Percentiles rank a stretch among this genome's conserved stretches.
phyloP scores from a whole-genome alignment of 2,113 vertebrate species.

The Cyrtonyx montezumae region DNA sequence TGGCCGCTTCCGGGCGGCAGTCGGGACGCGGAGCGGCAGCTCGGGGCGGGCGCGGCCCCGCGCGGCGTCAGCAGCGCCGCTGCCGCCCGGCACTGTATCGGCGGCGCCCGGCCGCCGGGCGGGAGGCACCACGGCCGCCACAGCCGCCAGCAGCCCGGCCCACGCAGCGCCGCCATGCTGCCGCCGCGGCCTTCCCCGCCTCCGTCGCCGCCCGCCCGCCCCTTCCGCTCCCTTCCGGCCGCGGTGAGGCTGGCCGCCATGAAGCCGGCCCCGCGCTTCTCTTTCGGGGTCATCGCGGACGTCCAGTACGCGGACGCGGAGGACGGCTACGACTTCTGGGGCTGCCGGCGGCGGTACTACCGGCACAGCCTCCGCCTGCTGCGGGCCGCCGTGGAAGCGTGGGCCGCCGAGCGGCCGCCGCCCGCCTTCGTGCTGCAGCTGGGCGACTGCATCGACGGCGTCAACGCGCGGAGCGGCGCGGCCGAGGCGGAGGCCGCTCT shows the following conservation, averaged over 20 bases:
- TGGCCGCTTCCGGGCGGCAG: background rate
- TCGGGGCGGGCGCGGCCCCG: too few relatives aligned
- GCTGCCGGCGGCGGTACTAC: slow-evolving; percentile 82
- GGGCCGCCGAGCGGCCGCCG: slow-evolving; percentile 70
- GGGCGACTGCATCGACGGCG: slow-evolving; percentile 92
- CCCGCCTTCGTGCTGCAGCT: slow-evolving; percentile 89
- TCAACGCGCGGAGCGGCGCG: slow-evolving; percentile 75
- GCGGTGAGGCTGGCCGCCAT: background rate
- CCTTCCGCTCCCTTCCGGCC: background rate
- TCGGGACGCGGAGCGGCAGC: background rate
- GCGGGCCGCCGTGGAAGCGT: slow-evolving; percentile 75
- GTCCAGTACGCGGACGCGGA: slow-evolving; percentile 91
- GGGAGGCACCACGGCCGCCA: fast-evolving
- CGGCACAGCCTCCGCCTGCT: slow-evolving; percentile 83
- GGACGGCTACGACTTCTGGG: slow-evolving; percentile 83
- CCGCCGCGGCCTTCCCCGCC: background rate
- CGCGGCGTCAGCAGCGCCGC: too few relatives aligned
- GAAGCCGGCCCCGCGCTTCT: slow-evolving; percentile 72
- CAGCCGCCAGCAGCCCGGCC: fast-evolving
- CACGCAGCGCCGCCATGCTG: background rate
- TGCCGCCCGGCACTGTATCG: background rate
- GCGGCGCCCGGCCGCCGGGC: background rate
- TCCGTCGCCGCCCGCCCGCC: background rate
- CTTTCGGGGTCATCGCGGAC: slow-evolving; percentile 91
- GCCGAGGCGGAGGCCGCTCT: slow-evolving; percentile 78